A percentile compares a stretch with the other conserved stretches of the same genome.
Evolutionary conservation across 2,888 invertebrate genomes (phyloP).

Genomic region (Pollenia amentaria): DNA sequence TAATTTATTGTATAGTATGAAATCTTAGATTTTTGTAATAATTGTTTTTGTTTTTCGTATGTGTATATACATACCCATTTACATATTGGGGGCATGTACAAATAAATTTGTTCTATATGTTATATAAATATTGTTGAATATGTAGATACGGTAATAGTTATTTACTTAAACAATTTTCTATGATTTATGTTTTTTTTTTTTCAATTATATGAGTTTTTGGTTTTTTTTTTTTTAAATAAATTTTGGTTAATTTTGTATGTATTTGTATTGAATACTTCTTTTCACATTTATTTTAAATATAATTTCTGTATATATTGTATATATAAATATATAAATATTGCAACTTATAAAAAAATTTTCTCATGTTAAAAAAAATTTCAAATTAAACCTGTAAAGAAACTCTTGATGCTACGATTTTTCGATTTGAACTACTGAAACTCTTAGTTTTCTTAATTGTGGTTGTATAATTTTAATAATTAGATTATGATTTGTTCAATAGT

Average conservation of each 20-base stretch:
- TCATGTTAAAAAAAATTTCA: background rate
- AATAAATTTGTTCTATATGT: no score
- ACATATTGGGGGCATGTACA: no score
- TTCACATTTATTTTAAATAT: background rate
- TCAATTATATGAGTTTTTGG: background rate
- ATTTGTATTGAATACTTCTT: conserved; percentile 38
- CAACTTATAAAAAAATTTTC: conserved; percentile 37
- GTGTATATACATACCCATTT: background rate
- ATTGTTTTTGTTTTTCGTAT: no score
- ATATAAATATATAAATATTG: conserved; percentile 22
- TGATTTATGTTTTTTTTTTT: background rate
- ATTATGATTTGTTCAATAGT: no score
- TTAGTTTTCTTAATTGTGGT: conserved; percentile 21
- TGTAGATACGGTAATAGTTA: background rate
- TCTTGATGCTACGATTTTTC: conserved; percentile 34
- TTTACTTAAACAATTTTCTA: background rate
- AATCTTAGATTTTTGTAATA: background rate
- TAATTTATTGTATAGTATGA: background rate
- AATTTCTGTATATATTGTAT: background rate
- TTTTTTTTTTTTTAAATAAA: no score
- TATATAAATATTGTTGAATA: no score
- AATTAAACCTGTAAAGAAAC: conserved; percentile 23
- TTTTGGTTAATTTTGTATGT: background rate
- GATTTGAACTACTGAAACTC: conserved; percentile 59
- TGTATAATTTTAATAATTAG: background rate